Conservation (phyloP, 30 jellyfish, hydroid and myxozoan genomes). For the Chrysaora quinquecirrha region DNA sequence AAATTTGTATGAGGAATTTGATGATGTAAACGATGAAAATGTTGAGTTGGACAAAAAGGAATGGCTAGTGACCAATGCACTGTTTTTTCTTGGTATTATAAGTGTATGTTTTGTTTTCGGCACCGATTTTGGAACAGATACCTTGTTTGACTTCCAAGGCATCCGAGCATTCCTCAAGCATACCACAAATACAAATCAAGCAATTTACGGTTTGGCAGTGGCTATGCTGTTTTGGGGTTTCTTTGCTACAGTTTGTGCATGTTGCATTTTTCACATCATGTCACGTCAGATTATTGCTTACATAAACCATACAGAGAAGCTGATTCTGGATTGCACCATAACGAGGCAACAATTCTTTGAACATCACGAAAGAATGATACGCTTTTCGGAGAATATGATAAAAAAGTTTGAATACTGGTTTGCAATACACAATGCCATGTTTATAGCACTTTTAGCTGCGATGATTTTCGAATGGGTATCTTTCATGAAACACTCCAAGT, state of each 20-base stretch:
- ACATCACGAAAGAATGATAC: constrained; percentile 1
- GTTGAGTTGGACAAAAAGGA: not conserved
- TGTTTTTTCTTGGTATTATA: not conserved
- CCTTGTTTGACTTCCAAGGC: constrained; percentile 51
- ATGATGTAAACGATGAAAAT: not conserved
- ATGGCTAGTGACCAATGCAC: not conserved
- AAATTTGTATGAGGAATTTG: not conserved
- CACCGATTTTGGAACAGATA: constrained; percentile 1
- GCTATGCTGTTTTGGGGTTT: constrained; percentile 56
- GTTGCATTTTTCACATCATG: constrained; percentile 59
- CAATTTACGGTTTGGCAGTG: constrained; percentile 17
- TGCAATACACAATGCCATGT: constrained; percentile 39
- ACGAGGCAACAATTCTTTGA: constrained; percentile 26
- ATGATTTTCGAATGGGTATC: constrained; percentile 48
- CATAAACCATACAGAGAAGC: constrained; percentile 17
- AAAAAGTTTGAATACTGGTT: constrained; percentile 43
- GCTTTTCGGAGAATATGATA: constrained; percentile 11
- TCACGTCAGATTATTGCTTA: constrained; percentile 26
- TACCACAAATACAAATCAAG: not conserved
- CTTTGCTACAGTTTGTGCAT: constrained; percentile 63
- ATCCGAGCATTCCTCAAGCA: constrained; percentile 7
- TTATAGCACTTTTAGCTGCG: constrained; percentile 46
- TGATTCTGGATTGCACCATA: not conserved
- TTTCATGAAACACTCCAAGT: not conserved
- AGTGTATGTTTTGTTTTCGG: not conserved